phyloP scores from a whole-genome alignment of 2,113 vertebrate species.

The Lutjanus erythropterus region DNA sequence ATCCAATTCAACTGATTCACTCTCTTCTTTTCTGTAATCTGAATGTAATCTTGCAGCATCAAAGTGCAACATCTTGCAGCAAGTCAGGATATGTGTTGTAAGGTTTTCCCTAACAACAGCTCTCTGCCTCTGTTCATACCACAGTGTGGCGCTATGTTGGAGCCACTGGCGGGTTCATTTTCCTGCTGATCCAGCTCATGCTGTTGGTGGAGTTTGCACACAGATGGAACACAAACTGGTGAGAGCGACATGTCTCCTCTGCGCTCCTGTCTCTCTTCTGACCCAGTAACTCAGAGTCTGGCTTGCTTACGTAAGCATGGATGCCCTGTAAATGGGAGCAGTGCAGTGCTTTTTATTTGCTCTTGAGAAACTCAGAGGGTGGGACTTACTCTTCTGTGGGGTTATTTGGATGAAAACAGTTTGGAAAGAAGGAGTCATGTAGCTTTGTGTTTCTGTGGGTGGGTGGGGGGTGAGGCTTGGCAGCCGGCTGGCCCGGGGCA shows the following conservation, averaged over 20 bases:
- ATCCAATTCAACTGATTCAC: no score
- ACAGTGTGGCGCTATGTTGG: conserved; percentile 96
- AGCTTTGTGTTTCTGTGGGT: conserved; percentile 25
- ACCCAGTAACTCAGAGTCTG: not conserved
- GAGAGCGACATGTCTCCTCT: conserved; percentile 62
- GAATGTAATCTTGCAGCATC: not conserved
- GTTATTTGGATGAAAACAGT: conserved; percentile 2
- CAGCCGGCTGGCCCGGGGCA: conserved; percentile 15
- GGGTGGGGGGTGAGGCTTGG: conserved; percentile 32
- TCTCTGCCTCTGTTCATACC: not conserved
- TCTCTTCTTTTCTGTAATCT: not conserved
- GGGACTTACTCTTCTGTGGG: not conserved
- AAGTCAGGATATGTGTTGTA: not conserved
- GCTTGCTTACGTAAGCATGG: not conserved
- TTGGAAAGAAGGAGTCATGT: conserved; percentile 25
- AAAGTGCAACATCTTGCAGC: no score
- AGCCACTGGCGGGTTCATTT: conserved; percentile 89
- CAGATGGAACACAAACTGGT: conserved; percentile 99
- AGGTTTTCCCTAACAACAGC: no score
- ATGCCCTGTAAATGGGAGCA: conserved; percentile 6
- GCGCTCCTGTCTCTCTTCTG: not conserved
- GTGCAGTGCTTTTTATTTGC: conserved; percentile 4
- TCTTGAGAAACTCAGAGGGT: conserved; percentile 21
- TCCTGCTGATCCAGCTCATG: conserved; percentile 94
- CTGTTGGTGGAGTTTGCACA: conserved; percentile 96